Percentiles rank a stretch among this genome's conserved stretches.
phyloP scores from a whole-genome alignment of 2,797 vertebrate genomes.

The Sebastes alutus region DNA sequence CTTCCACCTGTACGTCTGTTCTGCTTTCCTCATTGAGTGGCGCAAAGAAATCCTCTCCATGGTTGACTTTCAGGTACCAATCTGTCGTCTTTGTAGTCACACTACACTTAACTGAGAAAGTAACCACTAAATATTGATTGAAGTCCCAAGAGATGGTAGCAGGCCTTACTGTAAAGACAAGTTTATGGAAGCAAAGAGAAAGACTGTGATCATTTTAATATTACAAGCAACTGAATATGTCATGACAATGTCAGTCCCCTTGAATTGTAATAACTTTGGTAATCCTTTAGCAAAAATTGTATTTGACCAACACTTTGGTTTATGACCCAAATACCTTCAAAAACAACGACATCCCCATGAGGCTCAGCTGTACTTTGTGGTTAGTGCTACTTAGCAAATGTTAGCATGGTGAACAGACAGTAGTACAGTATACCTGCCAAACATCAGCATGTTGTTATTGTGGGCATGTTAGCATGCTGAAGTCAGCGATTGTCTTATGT shows the following conservation, averaged over 20 bases:
- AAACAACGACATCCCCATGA: not conserved
- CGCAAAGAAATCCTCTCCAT: constrained; percentile 97
- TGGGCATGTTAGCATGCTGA: not conserved
- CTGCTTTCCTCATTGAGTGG: constrained; percentile 99
- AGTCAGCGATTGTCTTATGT: not conserved
- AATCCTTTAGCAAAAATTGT: not conserved
- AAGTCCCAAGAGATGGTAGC: not conserved
- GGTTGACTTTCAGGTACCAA: constrained; percentile 93
- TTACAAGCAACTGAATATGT: not conserved
- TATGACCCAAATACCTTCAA: not conserved
- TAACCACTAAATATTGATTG: not conserved
- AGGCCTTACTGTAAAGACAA: not conserved
- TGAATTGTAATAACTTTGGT: not conserved
- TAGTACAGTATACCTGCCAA: not conserved
- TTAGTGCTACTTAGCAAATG: not conserved
- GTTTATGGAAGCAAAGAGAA: not conserved
- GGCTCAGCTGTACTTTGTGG: not conserved
- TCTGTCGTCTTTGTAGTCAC: not conserved
- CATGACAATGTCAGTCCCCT: not conserved
- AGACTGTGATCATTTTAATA: not conserved
- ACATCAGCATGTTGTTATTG: not conserved
- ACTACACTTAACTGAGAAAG: not conserved
- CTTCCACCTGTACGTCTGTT: constrained; percentile 97
- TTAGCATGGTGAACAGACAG: not conserved
- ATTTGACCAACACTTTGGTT: not conserved